A percentile compares a stretch with the other conserved stretches of the same genome.
Evolutionary conservation across 1,140 invertebrate genomes (phyloP).

Genomic region (Drosophila virilis): DNA sequence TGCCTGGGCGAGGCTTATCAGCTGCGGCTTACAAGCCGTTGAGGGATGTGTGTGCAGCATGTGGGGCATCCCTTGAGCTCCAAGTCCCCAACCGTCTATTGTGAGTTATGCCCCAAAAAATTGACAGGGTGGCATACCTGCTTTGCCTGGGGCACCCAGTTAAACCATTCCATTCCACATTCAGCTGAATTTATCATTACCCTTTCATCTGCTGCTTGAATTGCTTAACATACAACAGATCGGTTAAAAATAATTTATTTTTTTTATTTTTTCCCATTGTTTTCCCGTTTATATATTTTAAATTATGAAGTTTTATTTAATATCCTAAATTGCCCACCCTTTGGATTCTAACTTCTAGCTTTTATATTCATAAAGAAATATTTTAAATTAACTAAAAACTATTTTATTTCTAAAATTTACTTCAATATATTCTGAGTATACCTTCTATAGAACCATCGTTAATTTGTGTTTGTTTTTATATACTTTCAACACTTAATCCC

Average conservation of each 20-base stretch:
- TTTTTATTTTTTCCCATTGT: not conserved
- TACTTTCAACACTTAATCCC: not conserved
- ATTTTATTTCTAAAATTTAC: too few relatives aligned
- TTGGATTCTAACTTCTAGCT: not conserved
- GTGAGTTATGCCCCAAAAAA: not conserved
- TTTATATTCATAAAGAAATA: too few relatives aligned
- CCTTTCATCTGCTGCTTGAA: not conserved
- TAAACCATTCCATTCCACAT: not conserved
- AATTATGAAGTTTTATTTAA: not conserved
- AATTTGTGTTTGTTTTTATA: too few relatives aligned
- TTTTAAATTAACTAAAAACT: too few relatives aligned
- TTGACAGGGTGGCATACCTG: not conserved
- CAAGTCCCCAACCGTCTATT: not conserved
- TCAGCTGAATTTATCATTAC: constrained; percentile 5
- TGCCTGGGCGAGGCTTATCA: constrained; percentile 41
- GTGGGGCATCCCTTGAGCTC: constrained; percentile 5
- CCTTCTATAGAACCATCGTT: too few relatives aligned
- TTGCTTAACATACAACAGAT: not conserved
- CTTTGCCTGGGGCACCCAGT: not conserved
- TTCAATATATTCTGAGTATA: too few relatives aligned
- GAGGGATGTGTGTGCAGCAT: constrained; percentile 9
- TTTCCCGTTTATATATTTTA: not conserved
- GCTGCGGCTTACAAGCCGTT: constrained; percentile 26
- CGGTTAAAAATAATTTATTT: not conserved
- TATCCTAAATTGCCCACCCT: not conserved